Base-by-base conservation (phyloP, 2,113 vertebrate genomes). In the Sander lucioperca region DNA sequence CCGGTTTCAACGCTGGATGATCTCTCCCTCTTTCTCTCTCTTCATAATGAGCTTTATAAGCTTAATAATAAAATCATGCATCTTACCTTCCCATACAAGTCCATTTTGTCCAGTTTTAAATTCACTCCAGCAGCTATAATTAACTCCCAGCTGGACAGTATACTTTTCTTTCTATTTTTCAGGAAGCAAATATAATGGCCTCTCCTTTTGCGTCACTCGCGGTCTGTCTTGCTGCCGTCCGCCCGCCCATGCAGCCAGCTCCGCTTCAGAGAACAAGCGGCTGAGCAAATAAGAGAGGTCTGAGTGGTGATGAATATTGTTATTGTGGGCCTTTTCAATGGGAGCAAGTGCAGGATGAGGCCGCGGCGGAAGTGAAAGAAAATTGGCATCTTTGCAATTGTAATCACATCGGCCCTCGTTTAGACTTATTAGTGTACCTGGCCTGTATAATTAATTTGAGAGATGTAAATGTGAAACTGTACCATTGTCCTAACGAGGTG, bases 81-180 rank as follows among this genome's bases (percentile, higher is more conserved):
- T 61, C 96, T 95, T 96, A 97, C 96, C 96, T 97, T 97, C 48
- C 96, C 96, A 62, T 97, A 97, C 70, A 97, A 90, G 72, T 97
- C 97, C 96, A 97, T 97, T 59, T n/a, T 53, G 1, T 45, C 54
- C 57, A n/a, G 6, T 54, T 56, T 53, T 19, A 16, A 30, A 27
- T 30, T 51, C 36, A 39, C 64, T 51, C 51, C 71, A 23, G 47
- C 7, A 16, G 19, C 64, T 48, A 61, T 21, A 27, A 70, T 59
- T 61, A 67, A 79, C 54, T 82, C 76, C 56, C 57, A 68, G 47
- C 61, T 79, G 58, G 23, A 0, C 13, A 59, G 58, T 65, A 15
- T 58, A 77, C 15, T 56, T 71, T 74, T 70, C 27, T 16, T 58
- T 81, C 39, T 43, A 11, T 70, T 67, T 71, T 79, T 57, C 69